Evolutionary conservation across 2,113 vertebrate genomes (phyloP).

Genomic region (Pedionomus torquatus): DNA sequence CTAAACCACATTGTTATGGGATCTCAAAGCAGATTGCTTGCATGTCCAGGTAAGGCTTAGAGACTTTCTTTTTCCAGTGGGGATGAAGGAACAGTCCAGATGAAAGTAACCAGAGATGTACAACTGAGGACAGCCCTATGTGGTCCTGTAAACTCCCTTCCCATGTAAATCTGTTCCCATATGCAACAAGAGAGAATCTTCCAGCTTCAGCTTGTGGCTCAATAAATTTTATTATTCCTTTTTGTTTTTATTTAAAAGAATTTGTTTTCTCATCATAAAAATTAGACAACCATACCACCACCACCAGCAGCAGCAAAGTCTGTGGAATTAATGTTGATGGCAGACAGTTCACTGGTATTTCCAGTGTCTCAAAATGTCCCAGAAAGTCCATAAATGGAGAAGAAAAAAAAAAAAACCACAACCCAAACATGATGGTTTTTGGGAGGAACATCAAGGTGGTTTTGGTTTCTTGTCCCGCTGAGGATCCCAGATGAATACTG

Average conservation of each 20-base stretch:
- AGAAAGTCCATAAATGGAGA: conserved; percentile 60
- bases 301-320: conserved; percentile 76
- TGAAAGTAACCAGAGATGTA: not conserved
- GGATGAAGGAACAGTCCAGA: conserved; percentile 10
- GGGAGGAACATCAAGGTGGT: conserved; percentile 57
- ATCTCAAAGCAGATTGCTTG: not conserved
- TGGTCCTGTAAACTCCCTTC: conserved; percentile 38
- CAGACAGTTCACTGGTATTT: conserved; percentile 62
- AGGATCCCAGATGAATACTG: conserved; percentile 65
- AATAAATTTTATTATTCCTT: conserved; percentile 79
- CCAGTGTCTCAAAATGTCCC: conserved; percentile 61
- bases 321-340: conserved; percentile 74
- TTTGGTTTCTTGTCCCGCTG: conserved; percentile 62
- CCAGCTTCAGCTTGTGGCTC: conserved; percentile 73
- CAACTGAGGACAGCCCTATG: conserved; percentile 25
- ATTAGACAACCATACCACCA: conserved; percentile 78
- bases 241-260: conserved; percentile 82
- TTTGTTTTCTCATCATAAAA: conserved; percentile 80
- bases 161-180: conserved; percentile 45
- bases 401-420: not conserved
- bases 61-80: not conserved
- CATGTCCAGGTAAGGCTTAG: conserved; percentile 27
- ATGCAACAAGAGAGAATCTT: conserved; percentile 64
- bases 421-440: conserved; percentile 43
- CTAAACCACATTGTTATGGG: not conserved